Evolutionary conservation across 2,113 vertebrate genomes (phyloP).

Genomic region (Coptodon rendalli): DNA sequence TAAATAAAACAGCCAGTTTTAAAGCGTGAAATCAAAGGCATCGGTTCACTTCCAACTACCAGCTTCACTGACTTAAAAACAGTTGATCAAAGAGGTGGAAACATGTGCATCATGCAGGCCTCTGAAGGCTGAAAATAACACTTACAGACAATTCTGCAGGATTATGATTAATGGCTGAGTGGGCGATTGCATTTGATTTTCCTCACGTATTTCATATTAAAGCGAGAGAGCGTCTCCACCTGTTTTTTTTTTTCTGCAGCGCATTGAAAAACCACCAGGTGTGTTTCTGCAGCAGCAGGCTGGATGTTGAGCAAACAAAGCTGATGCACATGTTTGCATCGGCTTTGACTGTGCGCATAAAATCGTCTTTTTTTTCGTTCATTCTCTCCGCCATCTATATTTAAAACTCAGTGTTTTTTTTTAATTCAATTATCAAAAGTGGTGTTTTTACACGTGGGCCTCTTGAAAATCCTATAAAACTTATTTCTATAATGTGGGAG

Average conservation of each 20-base stretch:
- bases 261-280: background rate
- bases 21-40: background rate
- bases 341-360: background rate
- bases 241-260: background rate
- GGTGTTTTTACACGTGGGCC: background rate
- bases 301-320: background rate
- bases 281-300: background rate
- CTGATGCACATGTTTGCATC: background rate
- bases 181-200: background rate
- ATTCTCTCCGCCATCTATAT: background rate
- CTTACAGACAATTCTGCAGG: background rate
- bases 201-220: background rate
- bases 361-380: background rate
- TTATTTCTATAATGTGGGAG: background rate
- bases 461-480: background rate
- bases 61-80: background rate
- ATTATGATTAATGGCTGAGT: background rate
- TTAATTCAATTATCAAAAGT: background rate
- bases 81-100: background rate
- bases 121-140: background rate
- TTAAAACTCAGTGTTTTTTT: background rate
- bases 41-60: background rate
- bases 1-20: background rate
- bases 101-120: background rate
- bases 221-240: background rate